Conservation (phyloP, 1,140 invertebrate genomes). For the Idris sp. region DNA sequence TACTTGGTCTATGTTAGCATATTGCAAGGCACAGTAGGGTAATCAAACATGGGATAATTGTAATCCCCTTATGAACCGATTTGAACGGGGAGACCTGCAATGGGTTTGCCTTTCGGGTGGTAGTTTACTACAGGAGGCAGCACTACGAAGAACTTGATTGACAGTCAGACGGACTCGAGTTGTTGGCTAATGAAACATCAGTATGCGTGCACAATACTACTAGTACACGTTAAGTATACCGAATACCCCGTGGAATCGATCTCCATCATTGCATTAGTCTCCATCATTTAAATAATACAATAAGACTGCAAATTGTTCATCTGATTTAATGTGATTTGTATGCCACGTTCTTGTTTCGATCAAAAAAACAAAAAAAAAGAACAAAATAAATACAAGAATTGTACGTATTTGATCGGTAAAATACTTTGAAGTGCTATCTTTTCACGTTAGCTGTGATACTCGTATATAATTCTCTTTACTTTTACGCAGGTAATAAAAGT, state of each 20-base stretch:
- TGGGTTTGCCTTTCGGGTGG: conserved; percentile 14
- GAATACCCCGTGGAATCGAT: conserved; percentile 19
- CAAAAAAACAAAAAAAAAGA: too few species aligned
- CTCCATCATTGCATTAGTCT: conserved; percentile 5
- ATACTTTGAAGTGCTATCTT: too few species aligned
- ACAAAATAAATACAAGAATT: too few species aligned
- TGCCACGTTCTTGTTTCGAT: too few species aligned
- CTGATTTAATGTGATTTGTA: too few species aligned
- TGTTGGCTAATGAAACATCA: conserved; percentile 77
- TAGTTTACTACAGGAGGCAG: conserved; percentile 4
- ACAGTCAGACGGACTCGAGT: conserved; percentile 72
- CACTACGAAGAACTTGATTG: conserved; percentile 70
- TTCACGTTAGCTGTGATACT: not conserved
- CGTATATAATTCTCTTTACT: not conserved
- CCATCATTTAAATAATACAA: too few species aligned
- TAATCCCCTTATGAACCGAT: conserved; percentile 72
- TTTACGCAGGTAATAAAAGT: conserved; percentile 1
- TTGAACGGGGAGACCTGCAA: conserved; percentile 59
- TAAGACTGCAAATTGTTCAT: too few species aligned
- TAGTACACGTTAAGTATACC: conserved; percentile 31
- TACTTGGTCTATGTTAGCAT: conserved; percentile 53
- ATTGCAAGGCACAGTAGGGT: conserved; percentile 65
- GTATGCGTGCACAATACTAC: conserved; percentile 69
- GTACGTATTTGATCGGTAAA: too few species aligned
- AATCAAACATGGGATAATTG: conserved; percentile 75